A percentile compares a stretch with the other conserved stretches of the same genome.
These are phyloP conservation scores for Tachyglossus aculeatus DNA, from an alignment of 2,797 vertebrate genomes.

Conservation along the genomic window DNA sequence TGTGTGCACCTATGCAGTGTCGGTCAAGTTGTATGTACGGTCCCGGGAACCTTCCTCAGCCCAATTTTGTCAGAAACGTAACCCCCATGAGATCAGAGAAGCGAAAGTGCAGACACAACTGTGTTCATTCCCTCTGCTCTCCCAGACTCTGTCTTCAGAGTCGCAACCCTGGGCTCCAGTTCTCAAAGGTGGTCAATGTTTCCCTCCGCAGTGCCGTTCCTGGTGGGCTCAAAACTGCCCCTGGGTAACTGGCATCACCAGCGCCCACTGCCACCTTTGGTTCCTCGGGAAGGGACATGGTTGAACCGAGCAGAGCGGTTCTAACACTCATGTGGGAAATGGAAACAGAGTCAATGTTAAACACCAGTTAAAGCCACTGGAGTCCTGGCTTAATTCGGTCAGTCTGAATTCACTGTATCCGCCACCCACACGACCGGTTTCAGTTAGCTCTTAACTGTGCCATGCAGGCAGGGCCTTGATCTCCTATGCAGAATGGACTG, in stretches of 20 bases:
- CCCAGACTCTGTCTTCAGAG: too few relatives aligned
- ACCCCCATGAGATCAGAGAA: too few relatives aligned
- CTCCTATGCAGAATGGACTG: slow-evolving; percentile 47
- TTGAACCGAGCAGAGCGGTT: slow-evolving; percentile 57
- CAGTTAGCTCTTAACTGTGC: slow-evolving; percentile 61
- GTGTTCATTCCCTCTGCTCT: too few relatives aligned
- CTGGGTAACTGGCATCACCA: slow-evolving; percentile 51
- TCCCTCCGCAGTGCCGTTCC: too few relatives aligned
- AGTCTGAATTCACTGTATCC: slow-evolving; percentile 66
- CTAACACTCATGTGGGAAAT: slow-evolving; percentile 63
- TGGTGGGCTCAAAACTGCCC: too few relatives aligned
- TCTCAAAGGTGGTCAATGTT: too few relatives aligned
- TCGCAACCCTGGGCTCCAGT: too few relatives aligned
- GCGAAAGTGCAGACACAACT: too few relatives aligned
- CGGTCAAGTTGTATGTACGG: too few relatives aligned
- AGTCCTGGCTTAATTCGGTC: slow-evolving; percentile 69
- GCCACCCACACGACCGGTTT: slow-evolving; percentile 45
- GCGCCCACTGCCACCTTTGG: slow-evolving; percentile 53
- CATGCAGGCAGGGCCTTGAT: slow-evolving; percentile 59
- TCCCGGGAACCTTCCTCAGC: too few relatives aligned
- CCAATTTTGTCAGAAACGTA: too few relatives aligned
- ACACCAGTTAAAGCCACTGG: slow-evolving; percentile 68
- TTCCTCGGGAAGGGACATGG: slow-evolving; percentile 60
- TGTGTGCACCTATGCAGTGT: too few relatives aligned
- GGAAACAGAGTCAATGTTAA: slow-evolving; percentile 71